phyloP scores from a whole-genome alignment of 2,888 invertebrate species.

The Patella pellucida region DNA sequence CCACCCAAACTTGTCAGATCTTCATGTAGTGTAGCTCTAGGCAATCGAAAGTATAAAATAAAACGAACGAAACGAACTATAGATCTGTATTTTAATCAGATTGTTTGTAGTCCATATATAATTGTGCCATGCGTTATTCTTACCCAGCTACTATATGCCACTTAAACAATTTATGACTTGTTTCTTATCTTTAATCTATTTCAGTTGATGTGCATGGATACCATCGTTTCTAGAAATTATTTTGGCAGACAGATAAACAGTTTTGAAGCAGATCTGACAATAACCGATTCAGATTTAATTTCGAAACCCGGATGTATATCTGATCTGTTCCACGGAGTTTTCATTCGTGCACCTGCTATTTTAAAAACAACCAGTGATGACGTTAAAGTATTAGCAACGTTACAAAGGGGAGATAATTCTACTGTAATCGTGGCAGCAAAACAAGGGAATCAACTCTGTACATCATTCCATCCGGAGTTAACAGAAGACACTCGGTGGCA shows the following conservation, averaged over 20 bases:
- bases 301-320: conserved; percentile 13
- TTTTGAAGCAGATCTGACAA: conserved; percentile 49
- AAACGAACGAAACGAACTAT: too few species aligned
- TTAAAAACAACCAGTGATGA: conserved; percentile 38
- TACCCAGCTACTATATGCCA: too few species aligned
- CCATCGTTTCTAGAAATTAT: conserved; percentile 54
- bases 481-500: conserved; percentile 62
- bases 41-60: too few species aligned
- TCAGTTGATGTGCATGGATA: conserved; percentile 54
- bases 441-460: conserved; percentile 54
- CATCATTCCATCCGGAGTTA: conserved; percentile 65
- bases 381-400: conserved; percentile 47
- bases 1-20: too few species aligned
- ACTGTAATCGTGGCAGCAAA: conserved; percentile 54
- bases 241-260: conserved; percentile 60
- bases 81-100: too few species aligned
- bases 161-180: too few species aligned
- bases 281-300: conserved; percentile 35
- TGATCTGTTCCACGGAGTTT: conserved; percentile 50
- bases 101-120: too few species aligned
- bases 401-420: conserved; percentile 31
- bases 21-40: too few species aligned
- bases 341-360: conserved; percentile 62
- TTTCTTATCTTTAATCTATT: conserved; percentile 13
- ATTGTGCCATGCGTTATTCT: too few species aligned